Conservation (phyloP, 1,140 invertebrate species). For the Diuraphis noxia region DNA sequence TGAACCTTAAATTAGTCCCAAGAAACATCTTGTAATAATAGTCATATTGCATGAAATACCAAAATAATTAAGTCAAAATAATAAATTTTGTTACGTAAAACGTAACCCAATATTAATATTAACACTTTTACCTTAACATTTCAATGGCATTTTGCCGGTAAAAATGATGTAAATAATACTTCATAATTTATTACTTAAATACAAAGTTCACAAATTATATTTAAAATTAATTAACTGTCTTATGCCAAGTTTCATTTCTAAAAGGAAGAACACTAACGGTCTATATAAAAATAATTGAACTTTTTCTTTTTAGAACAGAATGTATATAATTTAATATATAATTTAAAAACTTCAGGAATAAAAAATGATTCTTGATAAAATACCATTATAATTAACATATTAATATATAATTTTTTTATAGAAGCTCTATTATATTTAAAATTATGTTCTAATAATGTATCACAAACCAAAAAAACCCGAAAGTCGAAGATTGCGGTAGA, state of each 20-base stretch:
- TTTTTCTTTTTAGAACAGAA: not conserved
- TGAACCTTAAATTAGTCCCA: not conserved
- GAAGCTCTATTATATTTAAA: not conserved
- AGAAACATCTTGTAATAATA: not conserved
- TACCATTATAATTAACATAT: not conserved
- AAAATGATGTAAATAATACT: not conserved
- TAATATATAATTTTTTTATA: not conserved
- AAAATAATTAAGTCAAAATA: not conserved
- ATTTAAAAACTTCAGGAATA: not conserved
- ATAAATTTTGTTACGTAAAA: too few relatives aligned
- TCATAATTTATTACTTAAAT: not conserved
- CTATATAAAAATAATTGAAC: not conserved
- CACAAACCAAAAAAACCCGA: too few relatives aligned
- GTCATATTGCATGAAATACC: not conserved
- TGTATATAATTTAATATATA: too few relatives aligned
- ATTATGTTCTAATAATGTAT: not conserved
- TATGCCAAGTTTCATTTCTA: not conserved
- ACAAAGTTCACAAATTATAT: not conserved
- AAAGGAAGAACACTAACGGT: not conserved
- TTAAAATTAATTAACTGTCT: not conserved
- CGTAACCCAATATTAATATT: not conserved
- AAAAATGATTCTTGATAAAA: not conserved
- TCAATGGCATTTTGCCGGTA: not conserved
- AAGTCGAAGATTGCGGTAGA: too few relatives aligned
- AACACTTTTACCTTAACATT: conserved; percentile 1